A percentile compares a stretch with the other conserved stretches of the same genome.
These are phyloP conservation scores for Schizopygopsis malacanthus DNA, from an alignment of 2,797 vertebrate genomes.

Conservation along the genomic window DNA sequence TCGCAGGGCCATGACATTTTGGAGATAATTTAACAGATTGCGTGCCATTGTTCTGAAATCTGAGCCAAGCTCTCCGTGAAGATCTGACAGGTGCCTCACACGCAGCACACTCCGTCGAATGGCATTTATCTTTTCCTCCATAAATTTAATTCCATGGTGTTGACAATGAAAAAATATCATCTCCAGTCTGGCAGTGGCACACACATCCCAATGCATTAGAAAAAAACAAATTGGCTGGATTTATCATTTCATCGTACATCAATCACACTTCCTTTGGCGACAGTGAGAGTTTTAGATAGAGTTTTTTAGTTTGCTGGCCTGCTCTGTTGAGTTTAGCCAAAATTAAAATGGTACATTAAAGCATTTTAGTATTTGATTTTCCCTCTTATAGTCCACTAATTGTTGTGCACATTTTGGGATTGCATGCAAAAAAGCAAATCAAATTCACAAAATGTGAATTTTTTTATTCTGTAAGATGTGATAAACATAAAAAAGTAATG, in stretches of 20 bases:
- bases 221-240: constrained; percentile 43
- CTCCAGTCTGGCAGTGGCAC: constrained; percentile 19
- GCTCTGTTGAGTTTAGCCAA: background rate
- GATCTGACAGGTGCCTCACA: constrained; percentile 51
- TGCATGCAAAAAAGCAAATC: background rate
- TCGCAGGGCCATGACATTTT: constrained; percentile 77
- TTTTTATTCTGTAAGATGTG: background rate
- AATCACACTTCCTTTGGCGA: background rate
- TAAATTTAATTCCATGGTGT: constrained; percentile 37
- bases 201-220: constrained; percentile 8
- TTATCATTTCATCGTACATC: constrained; percentile 24
- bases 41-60: constrained; percentile 67
- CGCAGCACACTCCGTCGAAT: constrained; percentile 26
- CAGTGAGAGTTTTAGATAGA: background rate
- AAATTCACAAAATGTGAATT: background rate
- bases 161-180: constrained; percentile 32
- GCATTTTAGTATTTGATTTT: background rate
- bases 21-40: constrained; percentile 72
- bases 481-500: background rate
- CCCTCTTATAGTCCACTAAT: background rate
- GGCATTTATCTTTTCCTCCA: constrained; percentile 34
- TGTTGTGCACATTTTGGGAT: background rate
- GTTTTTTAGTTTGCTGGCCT: background rate
- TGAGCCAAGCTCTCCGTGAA: constrained; percentile 57
- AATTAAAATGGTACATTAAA: background rate